These are phyloP conservation scores for Benthochromis sp. DNA, from an alignment of 2,113 vertebrate species.

Conservation along the genomic window DNA sequence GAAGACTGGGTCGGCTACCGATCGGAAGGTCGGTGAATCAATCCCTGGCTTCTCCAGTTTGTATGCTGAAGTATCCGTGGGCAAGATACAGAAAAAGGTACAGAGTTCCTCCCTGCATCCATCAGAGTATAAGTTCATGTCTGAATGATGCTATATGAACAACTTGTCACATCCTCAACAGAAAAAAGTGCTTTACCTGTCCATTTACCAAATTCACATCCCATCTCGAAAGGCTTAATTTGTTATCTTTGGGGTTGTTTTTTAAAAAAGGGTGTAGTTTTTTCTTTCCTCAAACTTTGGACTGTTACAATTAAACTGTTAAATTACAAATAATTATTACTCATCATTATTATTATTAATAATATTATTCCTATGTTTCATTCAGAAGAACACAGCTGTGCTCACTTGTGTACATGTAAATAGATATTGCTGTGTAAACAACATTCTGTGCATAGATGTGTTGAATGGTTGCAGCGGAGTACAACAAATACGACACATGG, in stretches of 20 bases:
- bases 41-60: background rate
- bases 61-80: background rate
- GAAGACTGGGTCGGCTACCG: background rate
- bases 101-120: background rate
- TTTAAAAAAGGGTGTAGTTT: fast-evolving
- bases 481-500: background rate
- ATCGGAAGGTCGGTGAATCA: background rate
- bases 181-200: background rate
- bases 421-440: background rate
- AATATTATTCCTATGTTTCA: background rate
- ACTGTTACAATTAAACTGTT: background rate
- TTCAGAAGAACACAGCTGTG: background rate
- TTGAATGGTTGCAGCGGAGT: background rate
- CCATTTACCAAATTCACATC: background rate
- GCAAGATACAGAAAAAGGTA: background rate
- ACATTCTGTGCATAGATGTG: background rate
- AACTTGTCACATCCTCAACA: background rate
- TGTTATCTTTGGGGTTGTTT: fast-evolving
- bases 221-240: background rate
- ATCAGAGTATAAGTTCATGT: background rate
- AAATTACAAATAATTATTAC: background rate
- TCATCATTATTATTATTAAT: background rate
- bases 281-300: background rate
- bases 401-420: background rate
- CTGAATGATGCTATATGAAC: background rate